Evolutionary conservation across 2,888 invertebrate genomes (phyloP).

Genomic region (Drosophila demipolita): DNA sequence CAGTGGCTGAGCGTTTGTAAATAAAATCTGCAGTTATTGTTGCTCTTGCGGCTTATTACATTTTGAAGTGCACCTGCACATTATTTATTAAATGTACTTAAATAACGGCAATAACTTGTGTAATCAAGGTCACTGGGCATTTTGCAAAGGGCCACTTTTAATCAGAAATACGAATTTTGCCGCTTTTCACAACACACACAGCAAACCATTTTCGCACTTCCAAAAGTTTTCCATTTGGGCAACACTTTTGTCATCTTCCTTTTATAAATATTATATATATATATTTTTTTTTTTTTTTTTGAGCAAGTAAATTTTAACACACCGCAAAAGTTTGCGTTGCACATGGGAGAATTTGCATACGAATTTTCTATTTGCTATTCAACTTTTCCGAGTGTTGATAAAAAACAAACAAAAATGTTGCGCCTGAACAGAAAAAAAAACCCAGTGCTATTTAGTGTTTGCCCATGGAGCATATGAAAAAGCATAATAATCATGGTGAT

Average conservation of each 20-base stretch:
- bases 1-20: conserved; percentile 13
- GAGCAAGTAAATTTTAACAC: conserved; percentile 43
- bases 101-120: conserved; percentile 27
- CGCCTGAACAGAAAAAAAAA: conserved; percentile 41
- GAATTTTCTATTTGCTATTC: conserved; percentile 73
- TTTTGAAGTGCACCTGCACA: conserved; percentile 64
- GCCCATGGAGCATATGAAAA: conserved; percentile 7
- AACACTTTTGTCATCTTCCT: conserved; percentile 36
- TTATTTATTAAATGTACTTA: conserved; percentile 57
- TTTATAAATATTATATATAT: conserved; percentile 16
- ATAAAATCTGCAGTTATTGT: conserved; percentile 19
- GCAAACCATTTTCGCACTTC: conserved; percentile 47
- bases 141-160: conserved; percentile 33
- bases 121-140: conserved; percentile 25
- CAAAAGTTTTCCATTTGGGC: conserved; percentile 39
- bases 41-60: conserved; percentile 62
- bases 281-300: conserved; percentile 11
- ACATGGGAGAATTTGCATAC: conserved; percentile 68
- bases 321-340: conserved; percentile 63
- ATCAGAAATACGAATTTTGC: conserved; percentile 51
- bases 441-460: conserved; percentile 39
- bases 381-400: conserved; percentile 61
- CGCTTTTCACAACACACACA: conserved; percentile 25
- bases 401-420: conserved; percentile 28
- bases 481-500: conserved; percentile 36